A percentile compares a stretch with the other conserved stretches of the same genome.
These are phyloP conservation scores for Rana temporaria DNA, from an alignment of 2,113 vertebrate genomes.

Conservation along the genomic window DNA sequence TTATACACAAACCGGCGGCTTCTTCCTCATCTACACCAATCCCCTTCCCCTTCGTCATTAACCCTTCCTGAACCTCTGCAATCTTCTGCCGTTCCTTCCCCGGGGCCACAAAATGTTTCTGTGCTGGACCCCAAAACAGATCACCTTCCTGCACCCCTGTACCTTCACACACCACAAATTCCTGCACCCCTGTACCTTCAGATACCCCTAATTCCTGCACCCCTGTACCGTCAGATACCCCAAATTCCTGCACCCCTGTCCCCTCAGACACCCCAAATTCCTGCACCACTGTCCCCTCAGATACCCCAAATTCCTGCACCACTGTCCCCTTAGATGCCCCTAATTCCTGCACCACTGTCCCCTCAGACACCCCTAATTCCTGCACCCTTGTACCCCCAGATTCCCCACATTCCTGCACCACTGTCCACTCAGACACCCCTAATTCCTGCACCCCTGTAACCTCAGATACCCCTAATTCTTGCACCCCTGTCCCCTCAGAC, in stretches of 20 bases:
- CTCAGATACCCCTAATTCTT: no score
- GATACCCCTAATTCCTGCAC: neutral
- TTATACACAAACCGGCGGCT: neutral
- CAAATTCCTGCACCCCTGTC: neutral
- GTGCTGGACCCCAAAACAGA: no score
- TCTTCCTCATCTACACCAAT: conserved; percentile 3
- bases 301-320: neutral
- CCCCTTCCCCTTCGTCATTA: neutral
- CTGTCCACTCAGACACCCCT: no score
- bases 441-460: no score
- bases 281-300: no score
- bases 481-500: no score
- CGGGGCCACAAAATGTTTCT: no score
- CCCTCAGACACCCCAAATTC: neutral
- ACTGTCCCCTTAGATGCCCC: neutral
- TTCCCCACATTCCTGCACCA: no score
- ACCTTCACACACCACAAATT: no score
- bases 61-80: conserved; percentile 11
- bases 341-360: neutral
- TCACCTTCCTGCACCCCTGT: no score
- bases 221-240: no score
- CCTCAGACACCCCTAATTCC: neutral
- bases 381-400: neutral
- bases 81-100: neutral
- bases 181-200: no score